Evolutionary conservation across 92 coral and sea anemone genomes (phyloP), one percentile per base, ranked within the genome.

Genomic region (Phenganax marumi): DNA sequence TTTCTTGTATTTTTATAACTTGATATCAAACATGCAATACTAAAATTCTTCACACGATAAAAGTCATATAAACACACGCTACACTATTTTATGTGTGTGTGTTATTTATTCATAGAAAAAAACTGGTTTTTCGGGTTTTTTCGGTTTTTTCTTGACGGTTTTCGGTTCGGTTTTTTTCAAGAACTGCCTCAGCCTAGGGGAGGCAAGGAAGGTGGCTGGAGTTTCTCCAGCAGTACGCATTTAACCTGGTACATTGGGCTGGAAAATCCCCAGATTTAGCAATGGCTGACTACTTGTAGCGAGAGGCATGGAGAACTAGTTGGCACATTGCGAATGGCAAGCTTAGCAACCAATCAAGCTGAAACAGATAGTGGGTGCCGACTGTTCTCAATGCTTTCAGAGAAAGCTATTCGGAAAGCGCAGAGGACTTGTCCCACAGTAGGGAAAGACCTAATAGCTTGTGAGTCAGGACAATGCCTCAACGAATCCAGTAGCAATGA

Each of bases 191-290:
- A 58, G 65, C 61, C 3, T 54, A 54, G 19, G 76, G 76, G 0
- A 71, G 76, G 55, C 55, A 53, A 71, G 76, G 76, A 22, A 71
- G 76, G 76, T 71, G 53, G 76, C 23, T 71, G 55, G 76, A n/a
- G 23, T 71, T 71, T 14, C 76, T 71, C 14, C 76, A 71, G 13
- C 55, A 47, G 23, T 71, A 71, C 47, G 8, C 76, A 43, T 71
- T 56, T 33, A 56, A 56, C 17, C 16, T 53, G 39, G 18, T 70
- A 21, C 56, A 70, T 70, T 53, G 54, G 76, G 76, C 52, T 5
- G 76, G 76, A 47, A 70, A 70, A 52, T 70, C 76, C 53, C 55
- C 76, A 14, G 76, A 70, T 2, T 18, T 6, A 16, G 47, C 70
- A 10, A 64, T 64, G 70, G 70, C 70, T 17, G 70, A 64, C 33